Evolutionary conservation across 1,140 invertebrate species (phyloP).

Genomic region (Protaetia brevitarsis): DNA sequence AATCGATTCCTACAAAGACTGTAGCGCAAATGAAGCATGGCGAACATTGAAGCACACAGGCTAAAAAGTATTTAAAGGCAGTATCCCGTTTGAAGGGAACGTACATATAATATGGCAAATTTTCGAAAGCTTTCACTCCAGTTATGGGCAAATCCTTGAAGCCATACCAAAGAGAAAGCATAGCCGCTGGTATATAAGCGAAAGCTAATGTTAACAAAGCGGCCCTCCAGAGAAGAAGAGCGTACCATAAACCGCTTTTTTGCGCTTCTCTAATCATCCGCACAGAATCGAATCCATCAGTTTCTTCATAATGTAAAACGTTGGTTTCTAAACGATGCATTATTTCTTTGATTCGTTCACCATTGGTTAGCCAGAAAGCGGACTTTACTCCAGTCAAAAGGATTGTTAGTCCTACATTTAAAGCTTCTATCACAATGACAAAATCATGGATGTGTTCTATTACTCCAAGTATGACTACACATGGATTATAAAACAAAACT

Average conservation of each 20-base stretch:
- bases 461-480: too few species aligned
- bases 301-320: conserved; percentile 35
- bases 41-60: conserved; percentile 23
- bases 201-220: conserved; percentile 37
- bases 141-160: not conserved
- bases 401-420: conserved; percentile 41
- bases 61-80: conserved; percentile 35
- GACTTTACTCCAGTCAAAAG: conserved; percentile 41
- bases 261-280: conserved; percentile 30
- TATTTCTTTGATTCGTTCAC: conserved; percentile 31
- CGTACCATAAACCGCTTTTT: conserved; percentile 34
- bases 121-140: conserved; percentile 20
- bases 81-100: conserved; percentile 40
- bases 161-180: not conserved
- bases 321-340: conserved; percentile 36
- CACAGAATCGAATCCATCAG: conserved; percentile 26
- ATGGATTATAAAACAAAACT: not conserved
- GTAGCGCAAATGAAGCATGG: not conserved
- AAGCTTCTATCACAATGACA: conserved; percentile 36
- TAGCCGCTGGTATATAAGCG: conserved; percentile 36
- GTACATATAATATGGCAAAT: conserved; percentile 41
- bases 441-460: not conserved
- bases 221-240: conserved; percentile 35
- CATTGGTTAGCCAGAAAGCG: conserved; percentile 39
- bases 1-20: not conserved